Evolutionary conservation across 2,113 vertebrate species (phyloP).

Genomic region (Aptenodytes patagonicus): DNA sequence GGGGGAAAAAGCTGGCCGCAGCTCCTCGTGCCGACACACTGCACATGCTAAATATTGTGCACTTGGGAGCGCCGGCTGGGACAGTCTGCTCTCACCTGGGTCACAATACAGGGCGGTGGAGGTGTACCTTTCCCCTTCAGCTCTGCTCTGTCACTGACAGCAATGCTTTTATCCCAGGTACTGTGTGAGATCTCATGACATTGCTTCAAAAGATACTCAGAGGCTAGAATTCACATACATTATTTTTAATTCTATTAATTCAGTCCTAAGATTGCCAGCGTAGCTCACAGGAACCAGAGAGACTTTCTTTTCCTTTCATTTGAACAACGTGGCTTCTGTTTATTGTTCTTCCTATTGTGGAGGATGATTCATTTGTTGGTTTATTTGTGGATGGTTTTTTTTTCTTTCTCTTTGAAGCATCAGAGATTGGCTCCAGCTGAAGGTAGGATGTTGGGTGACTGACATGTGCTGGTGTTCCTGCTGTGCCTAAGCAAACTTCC

Average conservation of each 20-base stretch:
- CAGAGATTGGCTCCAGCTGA: neutral
- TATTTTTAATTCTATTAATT: neutral
- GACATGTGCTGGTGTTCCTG: neutral
- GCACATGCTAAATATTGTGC: rapidly evolving
- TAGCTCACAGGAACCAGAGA: neutral
- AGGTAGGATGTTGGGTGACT: neutral
- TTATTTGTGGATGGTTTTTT: neutral
- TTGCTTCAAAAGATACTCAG: neutral
- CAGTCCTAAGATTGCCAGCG: neutral
- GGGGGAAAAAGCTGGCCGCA: neutral
- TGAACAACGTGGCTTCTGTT: neutral
- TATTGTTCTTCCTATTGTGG: neutral
- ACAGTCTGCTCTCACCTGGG: no score
- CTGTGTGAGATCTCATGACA: neutral
- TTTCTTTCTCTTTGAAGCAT: neutral
- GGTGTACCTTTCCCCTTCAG: neutral
- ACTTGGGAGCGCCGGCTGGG: no score
- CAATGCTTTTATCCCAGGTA: neutral
- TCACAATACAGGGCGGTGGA: no score
- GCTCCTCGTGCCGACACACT: neutral
- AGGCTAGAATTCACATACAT: neutral
- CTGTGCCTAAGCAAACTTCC: neutral
- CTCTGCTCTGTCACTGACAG: neutral
- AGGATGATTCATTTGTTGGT: neutral
- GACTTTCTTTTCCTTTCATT: neutral